A percentile compares a stretch with the other conserved stretches of the same genome.
phyloP scores from a whole-genome alignment of 2,888 invertebrate species.

The Pemphredon lugubris region DNA sequence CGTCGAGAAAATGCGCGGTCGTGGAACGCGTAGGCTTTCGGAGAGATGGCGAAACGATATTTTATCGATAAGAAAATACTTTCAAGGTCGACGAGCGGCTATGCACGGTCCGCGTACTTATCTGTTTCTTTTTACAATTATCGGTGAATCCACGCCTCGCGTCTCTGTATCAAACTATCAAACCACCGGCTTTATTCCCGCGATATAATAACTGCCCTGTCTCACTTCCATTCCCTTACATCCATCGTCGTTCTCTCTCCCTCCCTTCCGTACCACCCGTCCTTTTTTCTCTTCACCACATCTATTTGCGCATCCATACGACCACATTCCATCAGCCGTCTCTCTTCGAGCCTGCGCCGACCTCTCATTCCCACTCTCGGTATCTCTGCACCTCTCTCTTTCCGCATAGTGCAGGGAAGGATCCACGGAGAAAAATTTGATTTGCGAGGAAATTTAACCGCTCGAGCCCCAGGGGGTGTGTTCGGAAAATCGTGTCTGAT shows the following conservation, averaged over 20 bases:
- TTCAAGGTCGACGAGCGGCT: constrained; percentile 7
- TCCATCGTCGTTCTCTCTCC: constrained; percentile 13
- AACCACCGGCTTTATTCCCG: neutral
- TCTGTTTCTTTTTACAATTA: constrained; percentile 27
- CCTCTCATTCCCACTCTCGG: neutral
- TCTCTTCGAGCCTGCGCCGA: neutral
- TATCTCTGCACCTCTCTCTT: too few relatives aligned
- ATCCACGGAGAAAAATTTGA: too few relatives aligned
- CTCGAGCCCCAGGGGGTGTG: too few relatives aligned
- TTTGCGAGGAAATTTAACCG: too few relatives aligned
- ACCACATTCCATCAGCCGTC: constrained; percentile 23
- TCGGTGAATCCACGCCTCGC: constrained; percentile 1
- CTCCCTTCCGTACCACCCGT: too few relatives aligned
- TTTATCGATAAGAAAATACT: constrained; percentile 1
- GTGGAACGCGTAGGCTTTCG: too few relatives aligned
- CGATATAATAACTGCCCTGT: constrained; percentile 7
- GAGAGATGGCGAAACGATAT: neutral
- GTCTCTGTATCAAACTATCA: constrained; percentile 7
- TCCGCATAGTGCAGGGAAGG: too few relatives aligned
- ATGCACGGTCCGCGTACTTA: neutral
- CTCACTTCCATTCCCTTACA: constrained; percentile 5
- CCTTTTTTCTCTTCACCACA: neutral
- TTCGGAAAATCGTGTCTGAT: too few relatives aligned
- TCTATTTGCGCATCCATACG: constrained; percentile 20
- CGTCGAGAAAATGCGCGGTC: too few relatives aligned